Percentiles rank a stretch among this genome's conserved stretches.
Conservation (phyloP, 2,113 vertebrate species). For the Cepphus grylle region DNA sequence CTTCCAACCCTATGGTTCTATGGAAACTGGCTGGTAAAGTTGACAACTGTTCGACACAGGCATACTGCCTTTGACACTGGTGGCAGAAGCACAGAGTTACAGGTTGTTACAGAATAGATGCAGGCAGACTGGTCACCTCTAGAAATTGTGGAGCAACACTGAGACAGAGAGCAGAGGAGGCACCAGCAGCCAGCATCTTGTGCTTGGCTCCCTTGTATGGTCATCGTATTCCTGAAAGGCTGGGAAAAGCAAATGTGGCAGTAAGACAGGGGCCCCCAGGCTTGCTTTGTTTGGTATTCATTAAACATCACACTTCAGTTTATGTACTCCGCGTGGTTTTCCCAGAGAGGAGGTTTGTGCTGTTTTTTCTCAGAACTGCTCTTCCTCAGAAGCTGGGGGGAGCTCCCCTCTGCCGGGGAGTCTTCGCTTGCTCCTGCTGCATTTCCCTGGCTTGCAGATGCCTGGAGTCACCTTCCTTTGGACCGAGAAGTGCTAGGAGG, state of each 20-base stretch:
- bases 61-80: background rate
- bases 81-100: background rate
- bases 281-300: background rate
- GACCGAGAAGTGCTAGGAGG: background rate
- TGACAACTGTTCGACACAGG: background rate
- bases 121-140: background rate
- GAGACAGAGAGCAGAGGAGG: background rate
- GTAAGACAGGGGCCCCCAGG: background rate
- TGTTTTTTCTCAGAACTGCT: background rate
- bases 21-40: background rate
- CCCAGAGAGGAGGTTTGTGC: background rate
- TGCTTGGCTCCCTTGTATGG: background rate
- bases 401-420: fast-evolving
- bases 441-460: background rate
- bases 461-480: background rate
- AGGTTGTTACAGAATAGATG: background rate
- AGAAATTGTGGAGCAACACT: background rate
- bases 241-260: background rate
- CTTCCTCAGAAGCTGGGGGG: background rate
- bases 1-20: no score
- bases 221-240: background rate
- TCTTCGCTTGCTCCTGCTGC: background rate
- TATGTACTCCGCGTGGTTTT: background rate
- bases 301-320: background rate
- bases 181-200: background rate